phyloP scores from a whole-genome alignment of 2,888 invertebrate species.

The Tipula helvola region DNA sequence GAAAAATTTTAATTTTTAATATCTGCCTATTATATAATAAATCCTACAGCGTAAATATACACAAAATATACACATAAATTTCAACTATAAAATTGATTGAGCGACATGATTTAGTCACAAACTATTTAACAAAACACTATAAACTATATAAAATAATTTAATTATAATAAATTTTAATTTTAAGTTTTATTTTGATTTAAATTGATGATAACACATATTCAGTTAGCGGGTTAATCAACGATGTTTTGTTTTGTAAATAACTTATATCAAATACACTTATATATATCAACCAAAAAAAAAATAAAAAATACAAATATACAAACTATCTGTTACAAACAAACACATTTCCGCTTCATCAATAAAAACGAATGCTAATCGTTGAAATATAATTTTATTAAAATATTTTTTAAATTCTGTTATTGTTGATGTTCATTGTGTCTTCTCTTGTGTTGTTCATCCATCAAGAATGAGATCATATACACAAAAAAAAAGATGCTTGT shows the following conservation, averaged over 20 bases:
- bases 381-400: not conserved
- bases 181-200: not conserved
- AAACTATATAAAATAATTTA: conserved; percentile 4
- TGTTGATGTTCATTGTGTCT: not conserved
- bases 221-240: not conserved
- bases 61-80: not conserved
- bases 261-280: not conserved
- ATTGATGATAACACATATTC: not conserved
- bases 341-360: not conserved
- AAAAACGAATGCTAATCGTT: not conserved
- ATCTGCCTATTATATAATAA: not conserved
- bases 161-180: conserved; percentile 4
- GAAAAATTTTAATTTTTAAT: not conserved
- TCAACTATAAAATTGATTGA: not conserved
- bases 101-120: conserved; percentile 4
- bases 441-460: not conserved
- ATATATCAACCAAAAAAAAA: not conserved
- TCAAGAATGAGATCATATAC: not conserved
- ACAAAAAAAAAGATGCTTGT: not conserved
- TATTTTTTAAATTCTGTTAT: not conserved
- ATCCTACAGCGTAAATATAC: not conserved
- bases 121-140: conserved; percentile 4
- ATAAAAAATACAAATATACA: not conserved
- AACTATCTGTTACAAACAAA: not conserved
- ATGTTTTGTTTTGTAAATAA: not conserved